phyloP scores from a whole-genome alignment of 2,888 invertebrate genomes.

The Aleiodes testaceus region DNA sequence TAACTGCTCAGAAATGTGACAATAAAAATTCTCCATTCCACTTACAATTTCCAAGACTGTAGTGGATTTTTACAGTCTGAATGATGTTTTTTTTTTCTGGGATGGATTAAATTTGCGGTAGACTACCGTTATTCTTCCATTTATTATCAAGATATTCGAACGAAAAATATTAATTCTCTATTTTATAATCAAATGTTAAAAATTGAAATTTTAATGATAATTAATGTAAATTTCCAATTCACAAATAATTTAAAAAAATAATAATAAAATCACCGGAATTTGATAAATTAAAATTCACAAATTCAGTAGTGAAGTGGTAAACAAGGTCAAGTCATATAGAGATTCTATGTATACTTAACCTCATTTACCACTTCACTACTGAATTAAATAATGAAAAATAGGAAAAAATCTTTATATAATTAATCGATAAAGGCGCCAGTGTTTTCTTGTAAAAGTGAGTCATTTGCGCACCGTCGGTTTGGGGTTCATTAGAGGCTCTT shows the following conservation, averaged over 20 bases:
- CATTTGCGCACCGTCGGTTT: slow-evolving; percentile 66
- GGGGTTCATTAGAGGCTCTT: slow-evolving; percentile 72
- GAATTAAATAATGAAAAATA: background rate
- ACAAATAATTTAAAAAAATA: background rate
- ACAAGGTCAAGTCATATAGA: too few species aligned
- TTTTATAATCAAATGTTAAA: too few species aligned
- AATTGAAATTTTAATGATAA: too few species aligned
- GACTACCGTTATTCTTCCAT: slow-evolving; percentile 1
- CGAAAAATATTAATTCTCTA: too few species aligned
- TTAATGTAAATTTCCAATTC: too few species aligned
- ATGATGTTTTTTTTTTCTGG: background rate
- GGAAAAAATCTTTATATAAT: slow-evolving; percentile 57
- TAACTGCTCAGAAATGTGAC: slow-evolving; percentile 50
- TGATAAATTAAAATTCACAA: too few species aligned
- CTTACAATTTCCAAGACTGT: slow-evolving; percentile 22
- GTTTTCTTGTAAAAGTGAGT: slow-evolving; percentile 60
- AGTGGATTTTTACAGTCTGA: slow-evolving; percentile 40
- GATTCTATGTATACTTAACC: too few species aligned
- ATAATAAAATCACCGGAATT: too few species aligned
- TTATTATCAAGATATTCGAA: background rate
- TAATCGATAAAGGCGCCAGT: slow-evolving; percentile 70
- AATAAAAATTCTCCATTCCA: slow-evolving; percentile 51
- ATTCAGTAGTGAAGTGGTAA: too few species aligned
- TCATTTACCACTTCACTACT: too few species aligned
- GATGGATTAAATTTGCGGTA: slow-evolving; percentile 18